These are phyloP conservation scores for Labeo rohita DNA, from an alignment of 2,113 vertebrate genomes.

Conservation along the genomic window DNA sequence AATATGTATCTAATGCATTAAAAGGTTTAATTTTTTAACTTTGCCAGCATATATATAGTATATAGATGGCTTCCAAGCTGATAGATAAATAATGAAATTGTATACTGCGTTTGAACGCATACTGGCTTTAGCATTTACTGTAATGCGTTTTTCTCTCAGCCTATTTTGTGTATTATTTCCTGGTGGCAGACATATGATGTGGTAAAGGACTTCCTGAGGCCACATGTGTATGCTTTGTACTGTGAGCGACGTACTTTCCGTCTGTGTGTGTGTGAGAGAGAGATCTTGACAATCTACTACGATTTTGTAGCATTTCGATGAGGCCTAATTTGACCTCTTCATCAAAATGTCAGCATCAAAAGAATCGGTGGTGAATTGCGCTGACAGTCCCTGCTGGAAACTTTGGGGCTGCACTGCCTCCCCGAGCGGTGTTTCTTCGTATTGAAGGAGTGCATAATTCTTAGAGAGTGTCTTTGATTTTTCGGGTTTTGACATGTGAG, in stretches of 20 bases:
- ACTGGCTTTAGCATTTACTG: background rate
- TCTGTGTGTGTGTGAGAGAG: constrained; percentile 19
- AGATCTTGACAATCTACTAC: background rate
- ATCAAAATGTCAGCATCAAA: constrained; percentile 13
- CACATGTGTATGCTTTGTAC: background rate
- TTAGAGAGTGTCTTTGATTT: constrained; percentile 70
- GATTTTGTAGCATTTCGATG: background rate
- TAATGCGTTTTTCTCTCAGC: constrained; percentile 1
- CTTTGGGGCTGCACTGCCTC: constrained; percentile 38
- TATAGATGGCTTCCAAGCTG: no score
- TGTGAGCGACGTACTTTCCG: constrained; percentile 8
- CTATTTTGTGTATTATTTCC: constrained; percentile 44
- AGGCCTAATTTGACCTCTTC: constrained; percentile 20
- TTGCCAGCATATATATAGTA: no score
- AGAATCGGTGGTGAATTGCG: constrained; percentile 3
- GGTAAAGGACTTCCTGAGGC: constrained; percentile 53
- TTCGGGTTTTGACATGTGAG: constrained; percentile 40
- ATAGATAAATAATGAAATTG: no score
- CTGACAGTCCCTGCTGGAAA: constrained; percentile 44
- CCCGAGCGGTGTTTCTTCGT: constrained; percentile 56
- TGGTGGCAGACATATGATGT: constrained; percentile 50
- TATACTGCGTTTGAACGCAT: background rate
- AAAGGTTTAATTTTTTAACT: no score
- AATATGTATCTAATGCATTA: no score
- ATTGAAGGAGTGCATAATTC: constrained; percentile 61